These are phyloP conservation scores for Psophia crepitans DNA, from an alignment of 2,113 vertebrate species.

Conservation along the genomic window DNA sequence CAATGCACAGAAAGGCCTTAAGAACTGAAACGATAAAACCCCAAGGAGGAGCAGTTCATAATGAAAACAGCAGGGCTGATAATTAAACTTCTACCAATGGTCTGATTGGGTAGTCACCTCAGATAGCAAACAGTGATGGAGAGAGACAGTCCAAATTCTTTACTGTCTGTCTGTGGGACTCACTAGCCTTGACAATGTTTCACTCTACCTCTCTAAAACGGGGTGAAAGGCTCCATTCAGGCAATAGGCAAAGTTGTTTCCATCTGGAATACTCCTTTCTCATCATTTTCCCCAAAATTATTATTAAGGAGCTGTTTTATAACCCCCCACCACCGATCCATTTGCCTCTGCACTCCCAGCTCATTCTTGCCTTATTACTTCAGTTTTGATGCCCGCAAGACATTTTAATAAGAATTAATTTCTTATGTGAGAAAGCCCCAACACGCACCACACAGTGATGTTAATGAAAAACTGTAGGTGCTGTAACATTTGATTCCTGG, in stretches of 20 bases:
- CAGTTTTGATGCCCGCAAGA: not conserved
- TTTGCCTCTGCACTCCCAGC: not conserved
- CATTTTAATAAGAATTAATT: not conserved
- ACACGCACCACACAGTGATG: not conserved
- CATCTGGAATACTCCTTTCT: not conserved
- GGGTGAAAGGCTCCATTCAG: not conserved
- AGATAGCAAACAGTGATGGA: not conserved
- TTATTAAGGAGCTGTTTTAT: not conserved
- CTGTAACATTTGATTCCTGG: not conserved
- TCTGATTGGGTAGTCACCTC: not conserved
- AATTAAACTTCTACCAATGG: not conserved
- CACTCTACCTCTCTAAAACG: not conserved
- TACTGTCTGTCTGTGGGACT: not conserved
- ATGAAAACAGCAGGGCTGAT: not conserved
- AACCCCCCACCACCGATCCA: not conserved
- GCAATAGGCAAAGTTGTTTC: not conserved
- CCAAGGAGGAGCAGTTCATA: not conserved
- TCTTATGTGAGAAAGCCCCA: not conserved
- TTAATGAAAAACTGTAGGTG: not conserved
- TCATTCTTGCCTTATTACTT: not conserved
- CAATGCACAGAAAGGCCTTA: not conserved
- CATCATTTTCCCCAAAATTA: not conserved
- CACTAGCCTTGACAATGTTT: not conserved
- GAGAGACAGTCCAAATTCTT: not conserved
- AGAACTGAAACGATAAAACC: not conserved